These are phyloP conservation scores for Turnix velox DNA, from an alignment of 2,113 vertebrate genomes.

Conservation along the genomic window DNA sequence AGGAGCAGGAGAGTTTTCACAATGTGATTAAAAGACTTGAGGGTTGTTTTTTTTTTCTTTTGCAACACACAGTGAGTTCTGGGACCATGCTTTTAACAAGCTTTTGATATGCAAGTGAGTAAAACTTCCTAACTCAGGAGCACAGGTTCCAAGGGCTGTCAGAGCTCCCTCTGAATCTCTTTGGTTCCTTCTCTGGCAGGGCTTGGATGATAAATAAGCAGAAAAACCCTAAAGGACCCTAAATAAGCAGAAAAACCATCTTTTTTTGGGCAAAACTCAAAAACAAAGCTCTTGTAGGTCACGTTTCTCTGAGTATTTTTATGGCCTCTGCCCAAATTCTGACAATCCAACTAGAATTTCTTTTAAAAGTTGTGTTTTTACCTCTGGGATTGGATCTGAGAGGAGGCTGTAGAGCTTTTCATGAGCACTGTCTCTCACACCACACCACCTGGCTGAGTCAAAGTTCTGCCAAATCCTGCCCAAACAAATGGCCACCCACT, in stretches of 20 bases:
- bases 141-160: neutral
- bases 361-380: neutral
- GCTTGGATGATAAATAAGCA: neutral
- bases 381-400: constrained; percentile 94
- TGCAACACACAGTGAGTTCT: neutral
- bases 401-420: constrained; percentile 98
- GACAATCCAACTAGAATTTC: accelerated
- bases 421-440: constrained; percentile 94
- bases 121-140: neutral
- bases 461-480: constrained; percentile 99
- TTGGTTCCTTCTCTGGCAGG: neutral
- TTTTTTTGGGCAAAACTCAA: neutral
- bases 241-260: neutral
- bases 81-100: neutral
- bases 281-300: neutral
- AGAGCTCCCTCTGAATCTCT: neutral
- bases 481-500: constrained; percentile 98
- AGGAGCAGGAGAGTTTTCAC: neutral
- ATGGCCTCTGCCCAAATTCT: neutral
- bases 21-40: neutral
- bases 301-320: neutral
- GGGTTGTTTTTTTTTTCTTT: too few relatives aligned
- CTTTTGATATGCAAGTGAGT: neutral
- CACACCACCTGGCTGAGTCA: constrained; percentile 95
- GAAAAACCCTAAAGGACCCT: neutral